Evolutionary conservation across 1,140 invertebrate genomes (phyloP).

Genomic region (Colletes latitarsis): DNA sequence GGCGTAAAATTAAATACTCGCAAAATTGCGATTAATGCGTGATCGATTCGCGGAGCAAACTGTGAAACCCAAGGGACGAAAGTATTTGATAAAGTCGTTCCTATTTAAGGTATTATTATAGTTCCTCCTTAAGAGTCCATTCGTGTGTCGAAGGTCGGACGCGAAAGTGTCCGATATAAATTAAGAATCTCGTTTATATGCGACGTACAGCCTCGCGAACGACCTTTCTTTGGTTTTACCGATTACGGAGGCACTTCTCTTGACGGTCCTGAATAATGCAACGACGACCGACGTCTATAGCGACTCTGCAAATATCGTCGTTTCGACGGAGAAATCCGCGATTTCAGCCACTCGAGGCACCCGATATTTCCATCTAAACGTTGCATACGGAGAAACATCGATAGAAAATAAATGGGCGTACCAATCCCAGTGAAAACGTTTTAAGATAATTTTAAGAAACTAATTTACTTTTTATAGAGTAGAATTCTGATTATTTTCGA

Average conservation of each 20-base stretch:
- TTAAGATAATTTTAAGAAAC: no score
- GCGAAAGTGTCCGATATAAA: not conserved
- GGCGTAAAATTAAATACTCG: no score
- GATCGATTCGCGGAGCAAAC: not conserved
- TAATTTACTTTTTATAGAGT: no score
- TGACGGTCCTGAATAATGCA: conserved; percentile 51
- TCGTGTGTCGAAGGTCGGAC: not conserved
- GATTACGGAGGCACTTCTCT: conserved; percentile 42
- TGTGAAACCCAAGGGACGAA: not conserved
- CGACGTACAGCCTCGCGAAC: not conserved
- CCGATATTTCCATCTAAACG: conserved; percentile 39
- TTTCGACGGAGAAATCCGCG: not conserved
- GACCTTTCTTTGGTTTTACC: conserved; percentile 31
- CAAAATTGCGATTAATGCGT: no score
- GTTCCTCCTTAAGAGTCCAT: not conserved
- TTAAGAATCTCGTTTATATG: conserved; percentile 24
- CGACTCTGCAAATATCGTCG: not conserved
- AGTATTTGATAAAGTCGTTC: not conserved
- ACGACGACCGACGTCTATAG: conserved; percentile 24
- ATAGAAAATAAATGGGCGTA: not conserved
- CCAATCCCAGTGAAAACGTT: not conserved
- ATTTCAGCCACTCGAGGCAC: not conserved
- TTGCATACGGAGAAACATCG: not conserved
- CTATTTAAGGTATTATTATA: not conserved
- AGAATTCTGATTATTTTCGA: no score